Conservation (phyloP, 1,140 invertebrate genomes). For the Cydia amplana region DNA sequence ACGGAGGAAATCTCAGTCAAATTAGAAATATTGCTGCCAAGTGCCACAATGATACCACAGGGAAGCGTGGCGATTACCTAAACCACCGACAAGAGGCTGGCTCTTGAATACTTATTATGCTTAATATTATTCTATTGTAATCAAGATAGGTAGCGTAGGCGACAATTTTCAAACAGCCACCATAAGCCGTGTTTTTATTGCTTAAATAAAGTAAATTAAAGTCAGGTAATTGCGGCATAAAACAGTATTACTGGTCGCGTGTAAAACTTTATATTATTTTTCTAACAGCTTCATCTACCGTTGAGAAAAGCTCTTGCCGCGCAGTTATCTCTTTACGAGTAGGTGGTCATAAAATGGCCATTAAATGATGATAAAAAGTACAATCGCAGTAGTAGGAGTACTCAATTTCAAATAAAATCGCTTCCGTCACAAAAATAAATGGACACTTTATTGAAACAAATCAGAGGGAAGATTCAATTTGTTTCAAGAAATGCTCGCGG, state of each 20-base stretch:
- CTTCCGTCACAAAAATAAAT: background rate
- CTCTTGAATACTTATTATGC: too few relatives aligned
- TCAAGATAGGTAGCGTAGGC: background rate
- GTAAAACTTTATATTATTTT: constrained; percentile 17
- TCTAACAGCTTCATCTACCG: constrained; percentile 4
- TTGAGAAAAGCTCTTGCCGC: background rate
- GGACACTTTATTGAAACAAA: background rate
- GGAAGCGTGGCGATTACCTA: too few relatives aligned
- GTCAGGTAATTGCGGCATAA: background rate
- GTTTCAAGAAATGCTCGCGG: background rate
- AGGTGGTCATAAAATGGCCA: background rate
- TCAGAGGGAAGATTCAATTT: background rate
- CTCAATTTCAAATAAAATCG: background rate
- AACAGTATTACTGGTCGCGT: constrained; percentile 19
- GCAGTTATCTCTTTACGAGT: background rate
- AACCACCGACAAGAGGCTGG: too few relatives aligned
- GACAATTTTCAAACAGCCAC: background rate
- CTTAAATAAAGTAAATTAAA: constrained; percentile 10
- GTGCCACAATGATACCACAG: too few relatives aligned
- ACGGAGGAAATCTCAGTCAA: too few relatives aligned
- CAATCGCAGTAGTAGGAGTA: constrained; percentile 10
- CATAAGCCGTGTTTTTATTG: background rate
- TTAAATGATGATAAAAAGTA: constrained; percentile 12
- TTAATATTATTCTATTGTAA: background rate
- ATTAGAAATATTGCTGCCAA: too few relatives aligned